These are phyloP conservation scores for Etia nguti DNA, from an alignment of 2,113 vertebrate species.

Conservation along the genomic window DNA sequence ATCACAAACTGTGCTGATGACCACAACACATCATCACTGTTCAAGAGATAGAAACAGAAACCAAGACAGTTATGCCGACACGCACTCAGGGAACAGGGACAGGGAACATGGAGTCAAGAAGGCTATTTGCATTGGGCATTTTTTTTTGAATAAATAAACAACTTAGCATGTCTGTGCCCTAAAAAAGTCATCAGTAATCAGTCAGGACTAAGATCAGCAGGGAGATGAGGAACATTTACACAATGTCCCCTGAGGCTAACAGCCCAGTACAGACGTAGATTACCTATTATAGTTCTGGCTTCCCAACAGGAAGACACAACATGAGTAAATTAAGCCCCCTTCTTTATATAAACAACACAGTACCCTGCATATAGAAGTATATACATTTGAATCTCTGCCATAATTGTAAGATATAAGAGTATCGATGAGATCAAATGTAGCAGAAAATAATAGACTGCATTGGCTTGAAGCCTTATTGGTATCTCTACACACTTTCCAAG, in stretches of 20 bases:
- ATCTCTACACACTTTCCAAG: neutral
- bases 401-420: neutral
- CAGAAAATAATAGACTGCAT: neutral
- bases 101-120: neutral
- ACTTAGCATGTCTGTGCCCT: slow-evolving; percentile 68
- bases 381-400: neutral
- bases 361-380: neutral
- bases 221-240: slow-evolving; percentile 57
- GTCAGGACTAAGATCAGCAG: slow-evolving; percentile 59
- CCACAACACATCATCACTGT: slow-evolving; percentile 35
- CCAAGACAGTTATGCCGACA: slow-evolving; percentile 29
- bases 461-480: neutral
- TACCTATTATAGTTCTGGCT: slow-evolving; percentile 54
- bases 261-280: slow-evolving; percentile 33
- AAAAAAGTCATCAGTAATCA: slow-evolving; percentile 78
- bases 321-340: neutral
- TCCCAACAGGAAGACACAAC: slow-evolving; percentile 9
- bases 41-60: slow-evolving; percentile 29
- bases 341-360: neutral
- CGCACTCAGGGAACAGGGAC: neutral
- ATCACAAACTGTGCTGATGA: slow-evolving; percentile 64
- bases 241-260: slow-evolving; percentile 55
- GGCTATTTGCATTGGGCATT: slow-evolving; percentile 38
- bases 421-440: neutral
- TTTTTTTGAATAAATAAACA: slow-evolving; percentile 71